Evolutionary conservation across 2,888 invertebrate species (phyloP).

Genomic region (Pristionchus fissidentatus): DNA sequence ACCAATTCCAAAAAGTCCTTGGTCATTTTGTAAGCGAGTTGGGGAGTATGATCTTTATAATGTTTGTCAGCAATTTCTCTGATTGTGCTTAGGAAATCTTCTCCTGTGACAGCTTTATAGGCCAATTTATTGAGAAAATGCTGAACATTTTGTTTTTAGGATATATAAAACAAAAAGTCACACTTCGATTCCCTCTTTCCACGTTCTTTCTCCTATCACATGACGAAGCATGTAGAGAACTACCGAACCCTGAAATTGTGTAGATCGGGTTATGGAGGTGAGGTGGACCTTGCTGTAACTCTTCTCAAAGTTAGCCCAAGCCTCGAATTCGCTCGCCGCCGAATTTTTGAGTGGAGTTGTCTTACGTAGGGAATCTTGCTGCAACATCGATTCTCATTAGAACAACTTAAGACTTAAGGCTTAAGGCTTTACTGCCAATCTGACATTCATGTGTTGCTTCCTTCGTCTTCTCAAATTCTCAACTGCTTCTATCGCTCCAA

Average conservation of each 20-base stretch:
- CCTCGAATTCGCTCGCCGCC: not conserved
- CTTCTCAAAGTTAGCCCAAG: not conserved
- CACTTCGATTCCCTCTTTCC: constrained; percentile 30
- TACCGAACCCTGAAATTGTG: not conserved
- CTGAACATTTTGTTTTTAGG: not conserved
- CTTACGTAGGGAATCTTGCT: not conserved
- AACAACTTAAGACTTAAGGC: too few species aligned
- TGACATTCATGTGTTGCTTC: not conserved
- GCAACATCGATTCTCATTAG: not conserved
- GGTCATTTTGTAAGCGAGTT: not conserved
- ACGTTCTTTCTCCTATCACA: not conserved
- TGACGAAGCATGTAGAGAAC: not conserved
- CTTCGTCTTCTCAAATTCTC: not conserved
- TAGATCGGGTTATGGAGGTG: too few species aligned
- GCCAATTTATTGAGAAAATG: not conserved
- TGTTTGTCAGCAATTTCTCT: not conserved
- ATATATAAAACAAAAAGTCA: not conserved
- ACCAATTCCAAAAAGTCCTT: constrained; percentile 29
- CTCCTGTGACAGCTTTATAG: not conserved
- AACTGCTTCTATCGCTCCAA: not conserved
- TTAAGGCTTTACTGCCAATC: not conserved
- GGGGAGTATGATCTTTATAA: not conserved
- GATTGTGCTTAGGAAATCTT: not conserved
- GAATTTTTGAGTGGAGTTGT: not conserved
- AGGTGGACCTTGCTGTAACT: not conserved